phyloP scores from a whole-genome alignment of 2,113 vertebrate genomes.

The Dolichallabes microphthalmus region DNA sequence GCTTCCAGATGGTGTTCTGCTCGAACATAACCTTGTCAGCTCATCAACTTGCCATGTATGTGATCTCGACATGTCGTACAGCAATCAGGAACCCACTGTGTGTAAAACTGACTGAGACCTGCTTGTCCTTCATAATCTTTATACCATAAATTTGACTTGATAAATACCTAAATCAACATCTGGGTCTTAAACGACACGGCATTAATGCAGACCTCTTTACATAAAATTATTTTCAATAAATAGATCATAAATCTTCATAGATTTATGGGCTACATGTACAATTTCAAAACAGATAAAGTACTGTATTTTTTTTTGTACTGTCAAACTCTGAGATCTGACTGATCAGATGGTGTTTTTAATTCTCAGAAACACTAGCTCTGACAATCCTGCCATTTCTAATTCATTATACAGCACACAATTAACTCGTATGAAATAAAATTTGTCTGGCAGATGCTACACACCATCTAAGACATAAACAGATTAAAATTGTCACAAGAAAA shows the following conservation, averaged over 20 bases:
- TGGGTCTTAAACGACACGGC: background rate
- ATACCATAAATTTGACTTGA: background rate
- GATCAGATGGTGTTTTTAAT: no score
- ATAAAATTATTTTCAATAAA: background rate
- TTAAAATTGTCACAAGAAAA: background rate
- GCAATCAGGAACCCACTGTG: background rate
- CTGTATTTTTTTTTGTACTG: no score
- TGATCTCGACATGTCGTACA: background rate
- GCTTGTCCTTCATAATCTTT: background rate
- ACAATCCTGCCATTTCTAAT: background rate
- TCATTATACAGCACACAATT: background rate
- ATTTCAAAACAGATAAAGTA: background rate
- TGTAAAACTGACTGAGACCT: background rate
- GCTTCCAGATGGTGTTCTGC: conserved; percentile 31
- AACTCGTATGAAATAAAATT: background rate
- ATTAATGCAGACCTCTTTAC: background rate
- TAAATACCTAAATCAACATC: background rate
- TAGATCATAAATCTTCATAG: background rate
- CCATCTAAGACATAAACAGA: background rate
- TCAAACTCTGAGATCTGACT: no score
- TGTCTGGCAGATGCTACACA: background rate
- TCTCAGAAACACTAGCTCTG: background rate
- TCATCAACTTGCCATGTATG: background rate
- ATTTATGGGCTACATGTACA: background rate
- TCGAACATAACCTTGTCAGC: background rate